These are phyloP conservation scores for Steromphala cineraria DNA, from an alignment of 2,888 invertebrate genomes.

Conservation along the genomic window DNA sequence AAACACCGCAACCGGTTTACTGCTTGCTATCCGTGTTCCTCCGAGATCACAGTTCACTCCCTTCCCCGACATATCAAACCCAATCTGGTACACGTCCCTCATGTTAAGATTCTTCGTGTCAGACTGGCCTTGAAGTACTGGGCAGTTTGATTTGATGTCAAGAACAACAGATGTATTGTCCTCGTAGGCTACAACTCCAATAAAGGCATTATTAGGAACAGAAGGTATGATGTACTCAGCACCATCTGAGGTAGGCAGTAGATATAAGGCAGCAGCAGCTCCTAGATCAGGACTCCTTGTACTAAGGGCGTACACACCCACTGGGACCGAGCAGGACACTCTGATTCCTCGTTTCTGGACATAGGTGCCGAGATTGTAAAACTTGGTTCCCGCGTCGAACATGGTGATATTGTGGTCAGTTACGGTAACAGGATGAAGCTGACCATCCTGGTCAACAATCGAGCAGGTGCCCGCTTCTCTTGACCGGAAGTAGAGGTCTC, in stretches of 20 bases:
- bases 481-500: background rate
- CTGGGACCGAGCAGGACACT: background rate
- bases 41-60: background rate
- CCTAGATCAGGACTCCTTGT: background rate
- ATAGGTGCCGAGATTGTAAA: background rate
- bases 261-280: background rate
- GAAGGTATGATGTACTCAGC: background rate
- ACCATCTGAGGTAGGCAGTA: background rate
- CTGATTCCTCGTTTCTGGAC: background rate
- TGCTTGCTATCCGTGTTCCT: background rate
- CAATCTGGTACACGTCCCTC: background rate
- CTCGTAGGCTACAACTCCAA: background rate
- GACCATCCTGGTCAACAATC: background rate
- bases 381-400: background rate
- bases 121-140: background rate
- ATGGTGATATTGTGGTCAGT: background rate
- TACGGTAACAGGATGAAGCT: background rate
- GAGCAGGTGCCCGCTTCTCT: background rate
- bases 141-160: conserved; percentile 1
- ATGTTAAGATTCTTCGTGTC: background rate
- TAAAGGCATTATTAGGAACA: background rate
- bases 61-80: background rate
- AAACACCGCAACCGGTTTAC: background rate
- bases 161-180: background rate
- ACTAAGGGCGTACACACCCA: background rate